Conservation (phyloP, 2,113 vertebrate species). For the Caranx ignobilis region DNA sequence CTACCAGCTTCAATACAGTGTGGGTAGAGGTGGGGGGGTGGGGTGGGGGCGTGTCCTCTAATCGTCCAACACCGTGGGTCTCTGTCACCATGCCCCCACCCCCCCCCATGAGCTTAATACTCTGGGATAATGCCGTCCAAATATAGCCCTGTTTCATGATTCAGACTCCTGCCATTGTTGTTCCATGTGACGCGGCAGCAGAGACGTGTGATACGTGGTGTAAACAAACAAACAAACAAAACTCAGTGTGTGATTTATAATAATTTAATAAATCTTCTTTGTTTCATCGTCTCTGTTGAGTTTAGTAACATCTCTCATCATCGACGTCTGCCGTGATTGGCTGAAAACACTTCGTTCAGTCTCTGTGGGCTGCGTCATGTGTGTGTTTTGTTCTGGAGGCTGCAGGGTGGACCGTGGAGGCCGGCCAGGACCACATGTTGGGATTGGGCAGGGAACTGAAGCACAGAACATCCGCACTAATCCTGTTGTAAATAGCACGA, state of each 20-base stretch:
- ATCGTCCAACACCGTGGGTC: constrained; percentile 4
- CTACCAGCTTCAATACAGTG: too few relatives aligned
- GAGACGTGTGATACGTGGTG: not conserved
- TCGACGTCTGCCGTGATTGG: constrained; percentile 7
- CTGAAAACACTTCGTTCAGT: constrained; percentile 4
- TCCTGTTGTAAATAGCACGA: constrained; percentile 58
- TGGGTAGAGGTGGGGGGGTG: not conserved
- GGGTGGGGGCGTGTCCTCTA: not conserved
- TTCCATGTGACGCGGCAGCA: constrained; percentile 37
- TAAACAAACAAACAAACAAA: constrained; percentile 16
- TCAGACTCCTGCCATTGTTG: constrained; percentile 42
- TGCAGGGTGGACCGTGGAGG: not conserved
- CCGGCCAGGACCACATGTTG: constrained; percentile 39
- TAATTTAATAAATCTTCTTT: too few relatives aligned
- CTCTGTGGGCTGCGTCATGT: constrained; percentile 1
- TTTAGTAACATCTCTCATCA: constrained; percentile 24
- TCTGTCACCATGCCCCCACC: not conserved
- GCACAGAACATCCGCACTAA: constrained; percentile 63
- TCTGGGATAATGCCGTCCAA: constrained; percentile 53
- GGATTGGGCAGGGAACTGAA: constrained; percentile 47
- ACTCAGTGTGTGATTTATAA: too few relatives aligned
- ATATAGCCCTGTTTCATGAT: constrained; percentile 63
- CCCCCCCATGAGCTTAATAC: constrained; percentile 29
- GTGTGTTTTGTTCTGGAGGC: constrained; percentile 11
- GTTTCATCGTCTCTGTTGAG: not conserved